Evolutionary conservation across 2,888 invertebrate genomes (phyloP).

Genomic region (Xanthia togata): DNA sequence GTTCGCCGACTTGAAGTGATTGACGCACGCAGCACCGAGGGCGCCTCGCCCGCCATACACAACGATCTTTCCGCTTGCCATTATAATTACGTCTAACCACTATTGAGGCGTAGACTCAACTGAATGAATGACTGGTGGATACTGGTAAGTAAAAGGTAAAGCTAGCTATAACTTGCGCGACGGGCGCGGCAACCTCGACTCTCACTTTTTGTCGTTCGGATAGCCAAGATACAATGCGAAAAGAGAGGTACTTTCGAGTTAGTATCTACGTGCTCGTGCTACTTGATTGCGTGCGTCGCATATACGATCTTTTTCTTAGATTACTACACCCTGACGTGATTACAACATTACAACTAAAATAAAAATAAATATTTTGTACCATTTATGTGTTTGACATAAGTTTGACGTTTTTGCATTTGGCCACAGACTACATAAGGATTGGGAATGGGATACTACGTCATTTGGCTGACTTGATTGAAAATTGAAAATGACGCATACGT

Average conservation of each 20-base stretch:
- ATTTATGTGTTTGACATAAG: neutral
- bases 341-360: too few species aligned
- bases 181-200: constrained; percentile 79
- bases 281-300: neutral
- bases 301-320: neutral
- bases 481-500: too few species aligned
- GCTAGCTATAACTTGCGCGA: constrained; percentile 71
- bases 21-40: constrained; percentile 96
- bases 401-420: constrained; percentile 4
- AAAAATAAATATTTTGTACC: neutral
- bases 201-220: constrained; percentile 81
- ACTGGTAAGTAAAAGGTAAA: constrained; percentile 69
- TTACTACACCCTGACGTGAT: too few species aligned
- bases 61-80: constrained; percentile 93
- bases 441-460: too few species aligned
- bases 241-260: too few species aligned
- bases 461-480: too few species aligned
- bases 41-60: constrained; percentile 99
- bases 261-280: neutral
- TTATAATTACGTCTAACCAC: constrained; percentile 83
- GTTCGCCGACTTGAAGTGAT: constrained; percentile 96
- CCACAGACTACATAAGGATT: too few species aligned
- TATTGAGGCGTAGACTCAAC: constrained; percentile 72
- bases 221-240: constrained; percentile 63
- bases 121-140: constrained; percentile 65